Conservation (phyloP, 2,888 invertebrate genomes). For the Dioctria linearis region DNA sequence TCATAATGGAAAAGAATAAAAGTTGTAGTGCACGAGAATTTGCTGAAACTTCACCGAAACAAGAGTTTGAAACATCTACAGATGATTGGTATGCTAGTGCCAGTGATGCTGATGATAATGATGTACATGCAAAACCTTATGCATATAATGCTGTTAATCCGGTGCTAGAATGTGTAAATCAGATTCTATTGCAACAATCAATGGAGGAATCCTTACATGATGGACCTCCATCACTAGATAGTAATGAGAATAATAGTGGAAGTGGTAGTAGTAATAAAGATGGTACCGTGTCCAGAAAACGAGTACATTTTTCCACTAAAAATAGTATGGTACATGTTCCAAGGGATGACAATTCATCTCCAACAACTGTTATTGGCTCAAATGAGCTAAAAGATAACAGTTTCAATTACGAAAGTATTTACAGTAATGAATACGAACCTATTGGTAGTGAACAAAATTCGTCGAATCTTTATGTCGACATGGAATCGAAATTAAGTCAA, state of each 20-base stretch:
- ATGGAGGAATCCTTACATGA: constrained; percentile 72
- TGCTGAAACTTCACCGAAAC: constrained; percentile 68
- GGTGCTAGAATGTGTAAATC: constrained; percentile 88
- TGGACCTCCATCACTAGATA: constrained; percentile 60
- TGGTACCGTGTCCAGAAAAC: constrained; percentile 69
- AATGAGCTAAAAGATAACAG: constrained; percentile 69
- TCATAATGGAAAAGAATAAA: constrained; percentile 28
- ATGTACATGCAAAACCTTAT: constrained; percentile 65
- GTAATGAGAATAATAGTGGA: constrained; percentile 58
- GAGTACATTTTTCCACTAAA: constrained; percentile 77
- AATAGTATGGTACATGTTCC: constrained; percentile 74
- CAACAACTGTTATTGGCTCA: constrained; percentile 62
- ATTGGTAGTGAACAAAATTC: constrained; percentile 72
- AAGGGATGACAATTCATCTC: constrained; percentile 63
- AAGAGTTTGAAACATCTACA: constrained; percentile 69
- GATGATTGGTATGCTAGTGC: constrained; percentile 88
- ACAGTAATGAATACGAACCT: constrained; percentile 83
- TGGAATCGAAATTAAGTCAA: constrained; percentile 73
- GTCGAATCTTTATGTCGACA: constrained; percentile 77
- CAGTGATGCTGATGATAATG: constrained; percentile 81
- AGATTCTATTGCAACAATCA: constrained; percentile 83
- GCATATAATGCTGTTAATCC: constrained; percentile 80
- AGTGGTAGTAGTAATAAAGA: constrained; percentile 61
- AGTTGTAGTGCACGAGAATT: constrained; percentile 63
- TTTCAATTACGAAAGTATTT: constrained; percentile 76